Base-by-base conservation (phyloP, 2,113 vertebrate genomes). In the Rhagologus leucostigma region DNA sequence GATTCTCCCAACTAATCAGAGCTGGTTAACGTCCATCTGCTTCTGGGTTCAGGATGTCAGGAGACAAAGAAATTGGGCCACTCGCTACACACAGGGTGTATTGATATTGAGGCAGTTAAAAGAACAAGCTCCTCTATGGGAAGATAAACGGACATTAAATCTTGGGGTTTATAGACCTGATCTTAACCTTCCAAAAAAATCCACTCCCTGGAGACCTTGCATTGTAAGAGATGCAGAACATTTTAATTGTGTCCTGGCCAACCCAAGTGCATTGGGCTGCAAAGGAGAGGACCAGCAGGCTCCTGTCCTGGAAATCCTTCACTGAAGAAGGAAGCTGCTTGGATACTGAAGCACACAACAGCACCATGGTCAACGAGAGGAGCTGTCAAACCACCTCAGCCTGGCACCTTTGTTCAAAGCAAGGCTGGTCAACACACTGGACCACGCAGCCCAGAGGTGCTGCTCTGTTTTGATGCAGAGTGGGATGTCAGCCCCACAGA, bases 1-100 rank as follows among this genome's bases (percentile, higher is more conserved):
- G 84, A 96, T 92, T 96, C 96, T 97, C 92, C 74, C 95, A 97
- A 94, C 98, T 98, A 97, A 98, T 97, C 97, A 98, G 97, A 96
- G 95, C 78, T 80, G 84, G 97, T 96, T 97, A 97, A 96, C 59
- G 84, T 98, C 98, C 97, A 97, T 95, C 96, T 98, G 96, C 98
- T 97, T 86, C 41, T n/a, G 95, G 94, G 96, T 79, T 84, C 89
- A 97, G 90, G 74, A 96, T 93, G 96, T 97, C 95, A 97, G 95
- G 88, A 97, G 92, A 97, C 94, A 95, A 81, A 91, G 94, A 93
- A 95, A 97, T 44, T 22, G 93, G 93, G 83, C 76, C 88, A 80
- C 82, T 97, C 94, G 88, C 80, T 95, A 82, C 89, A 92, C 74
- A 44, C 53, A 44, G 52, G 55, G 70, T 87, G 67, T 80, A 77